A percentile compares a stretch with the other conserved stretches of the same genome.
Conservation (phyloP, 2,888 invertebrate genomes). For the Lepidocyrtinus sp. region DNA sequence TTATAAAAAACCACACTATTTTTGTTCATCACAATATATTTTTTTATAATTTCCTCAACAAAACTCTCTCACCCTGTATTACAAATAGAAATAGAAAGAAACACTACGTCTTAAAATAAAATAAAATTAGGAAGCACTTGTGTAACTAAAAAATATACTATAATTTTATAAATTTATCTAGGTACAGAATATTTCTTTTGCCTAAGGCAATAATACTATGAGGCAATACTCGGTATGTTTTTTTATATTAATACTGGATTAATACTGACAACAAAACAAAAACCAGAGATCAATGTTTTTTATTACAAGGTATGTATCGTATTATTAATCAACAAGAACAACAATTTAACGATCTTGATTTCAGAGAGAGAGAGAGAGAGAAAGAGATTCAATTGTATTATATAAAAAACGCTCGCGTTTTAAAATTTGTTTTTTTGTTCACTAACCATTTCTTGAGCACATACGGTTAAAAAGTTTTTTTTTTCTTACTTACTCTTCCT, state of each 20-base stretch:
- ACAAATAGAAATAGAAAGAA: neutral
- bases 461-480: constrained; percentile 39
- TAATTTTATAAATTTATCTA: neutral
- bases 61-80: neutral
- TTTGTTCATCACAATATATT: no score
- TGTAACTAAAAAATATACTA: neutral
- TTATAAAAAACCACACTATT: no score
- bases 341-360: neutral
- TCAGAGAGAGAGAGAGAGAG: neutral
- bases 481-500: neutral
- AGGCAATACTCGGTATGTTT: no score
- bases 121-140: neutral
- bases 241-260: neutral
- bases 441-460: constrained; percentile 52
- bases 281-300: neutral
- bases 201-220: neutral
- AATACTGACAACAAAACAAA: neutral
- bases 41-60: no score
- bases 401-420: neutral
- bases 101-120: neutral
- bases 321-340: neutral
- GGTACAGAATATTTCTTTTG: neutral
- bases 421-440: neutral
- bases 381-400: neutral
- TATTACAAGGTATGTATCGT: neutral